Percentiles rank a stretch among this genome's conserved stretches.
Conservation (phyloP, 2,797 vertebrate genomes). For the Oreonectes daqikongensis region DNA sequence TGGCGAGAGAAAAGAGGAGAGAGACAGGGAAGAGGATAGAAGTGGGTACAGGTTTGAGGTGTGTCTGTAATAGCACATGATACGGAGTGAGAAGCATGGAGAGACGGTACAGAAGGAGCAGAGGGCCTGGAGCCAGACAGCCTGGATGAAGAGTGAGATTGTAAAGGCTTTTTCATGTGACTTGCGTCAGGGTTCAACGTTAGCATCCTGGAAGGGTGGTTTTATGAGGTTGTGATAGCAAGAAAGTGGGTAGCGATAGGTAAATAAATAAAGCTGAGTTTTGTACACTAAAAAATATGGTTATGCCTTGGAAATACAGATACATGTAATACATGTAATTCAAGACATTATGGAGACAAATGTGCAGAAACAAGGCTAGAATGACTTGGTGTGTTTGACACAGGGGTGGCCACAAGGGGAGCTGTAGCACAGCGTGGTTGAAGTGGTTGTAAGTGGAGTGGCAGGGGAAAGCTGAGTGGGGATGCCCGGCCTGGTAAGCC, state of each 20-base stretch:
- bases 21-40: not conserved
- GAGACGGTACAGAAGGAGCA: not conserved
- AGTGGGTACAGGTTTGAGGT: constrained; percentile 34
- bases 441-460: constrained; percentile 3
- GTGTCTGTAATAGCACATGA: constrained; percentile 35
- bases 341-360: not conserved
- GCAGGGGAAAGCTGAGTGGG: constrained; percentile 32
- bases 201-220: constrained; percentile 12
- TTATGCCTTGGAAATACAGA: not conserved
- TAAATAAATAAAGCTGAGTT: not conserved
- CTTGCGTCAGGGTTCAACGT: constrained; percentile 2
- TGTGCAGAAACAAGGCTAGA: too few relatives aligned
- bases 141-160: not conserved
- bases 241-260: not conserved
- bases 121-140: not conserved
- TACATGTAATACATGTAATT: too few relatives aligned
- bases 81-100: not conserved
- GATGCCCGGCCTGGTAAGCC: constrained; percentile 48
- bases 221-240: constrained; percentile 15
- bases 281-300: too few relatives aligned
- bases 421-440: not conserved
- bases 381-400: not conserved
- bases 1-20: constrained; percentile 28
- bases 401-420: not conserved
- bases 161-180: constrained; percentile 10